Percentiles rank a stretch among this genome's conserved stretches.
phyloP scores from a whole-genome alignment of 2,888 invertebrate genomes.

The Lycia hirtaria region DNA sequence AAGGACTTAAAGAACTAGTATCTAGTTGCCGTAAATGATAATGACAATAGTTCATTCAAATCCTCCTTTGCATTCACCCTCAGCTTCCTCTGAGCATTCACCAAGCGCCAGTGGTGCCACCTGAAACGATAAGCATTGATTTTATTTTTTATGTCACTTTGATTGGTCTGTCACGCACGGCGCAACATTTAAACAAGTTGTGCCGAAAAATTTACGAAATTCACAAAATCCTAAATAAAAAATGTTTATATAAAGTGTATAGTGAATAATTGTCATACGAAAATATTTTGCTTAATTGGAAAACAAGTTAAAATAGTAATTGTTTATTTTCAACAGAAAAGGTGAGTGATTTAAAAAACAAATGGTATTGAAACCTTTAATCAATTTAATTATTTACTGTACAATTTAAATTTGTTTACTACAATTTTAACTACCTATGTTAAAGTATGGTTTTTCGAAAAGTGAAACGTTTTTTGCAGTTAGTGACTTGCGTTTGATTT shows the following conservation, averaged over 20 bases:
- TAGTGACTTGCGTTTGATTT: background rate
- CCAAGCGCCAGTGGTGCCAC: slow-evolving; percentile 19
- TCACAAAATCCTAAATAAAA: slow-evolving; percentile 43
- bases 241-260: slow-evolving; percentile 42
- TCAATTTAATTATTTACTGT: background rate
- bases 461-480: background rate
- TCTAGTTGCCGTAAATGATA: too few relatives aligned
- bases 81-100: too few relatives aligned
- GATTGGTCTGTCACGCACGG: slow-evolving; percentile 53
- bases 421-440: background rate
- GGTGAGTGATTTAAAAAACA: slow-evolving; percentile 23
- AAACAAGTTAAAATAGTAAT: slow-evolving; percentile 15
- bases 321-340: slow-evolving; percentile 9
- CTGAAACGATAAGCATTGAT: slow-evolving; percentile 57
- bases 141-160: slow-evolving; percentile 59
- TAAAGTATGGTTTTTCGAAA: background rate
- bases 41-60: too few relatives aligned
- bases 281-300: slow-evolving; percentile 6
- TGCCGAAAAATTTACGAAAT: slow-evolving; percentile 52
- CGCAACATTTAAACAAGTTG: slow-evolving; percentile 78
- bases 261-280: slow-evolving; percentile 4
- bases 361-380: background rate
- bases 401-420: background rate
- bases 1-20: too few relatives aligned
- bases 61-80: too few relatives aligned